These are phyloP conservation scores for Apotomis betuletana DNA, from an alignment of 2,888 invertebrate genomes.

Conservation along the genomic window DNA sequence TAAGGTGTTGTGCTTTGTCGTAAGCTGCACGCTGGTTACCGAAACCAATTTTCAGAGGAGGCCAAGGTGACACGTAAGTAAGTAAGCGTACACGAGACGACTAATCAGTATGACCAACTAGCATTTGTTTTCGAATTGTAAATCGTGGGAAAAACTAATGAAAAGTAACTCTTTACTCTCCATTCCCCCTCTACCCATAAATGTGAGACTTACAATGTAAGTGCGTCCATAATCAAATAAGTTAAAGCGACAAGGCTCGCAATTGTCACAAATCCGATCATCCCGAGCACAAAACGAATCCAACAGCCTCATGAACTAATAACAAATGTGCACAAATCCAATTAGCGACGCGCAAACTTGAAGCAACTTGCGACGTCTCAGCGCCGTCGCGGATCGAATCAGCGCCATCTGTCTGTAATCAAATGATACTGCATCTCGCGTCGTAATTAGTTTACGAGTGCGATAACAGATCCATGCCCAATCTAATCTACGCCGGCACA, in stretches of 20 bases:
- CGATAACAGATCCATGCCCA: conserved; percentile 48
- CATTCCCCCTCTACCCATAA: neutral
- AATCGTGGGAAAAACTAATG: too few relatives aligned
- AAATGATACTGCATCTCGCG: conserved; percentile 74
- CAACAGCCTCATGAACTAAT: conserved; percentile 48
- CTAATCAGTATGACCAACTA: too few relatives aligned
- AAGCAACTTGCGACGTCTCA: conserved; percentile 57
- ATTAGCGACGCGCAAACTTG: conserved; percentile 73
- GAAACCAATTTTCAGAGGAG: too few relatives aligned
- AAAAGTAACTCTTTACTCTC: too few relatives aligned
- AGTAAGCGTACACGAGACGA: too few relatives aligned
- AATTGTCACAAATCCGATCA: conserved; percentile 44
- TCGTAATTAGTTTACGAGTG: conserved; percentile 71
- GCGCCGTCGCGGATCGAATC: conserved; percentile 68
- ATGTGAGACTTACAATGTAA: neutral
- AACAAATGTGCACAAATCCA: conserved; percentile 75
- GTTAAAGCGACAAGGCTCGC: conserved; percentile 15
- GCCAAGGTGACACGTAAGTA: too few relatives aligned
- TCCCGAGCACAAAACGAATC: conserved; percentile 59
- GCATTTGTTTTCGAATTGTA: too few relatives aligned
- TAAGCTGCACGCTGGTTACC: too few relatives aligned
- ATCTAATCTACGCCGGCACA: conserved; percentile 30
- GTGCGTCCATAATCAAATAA: conserved; percentile 6
- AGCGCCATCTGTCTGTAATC: conserved; percentile 77
- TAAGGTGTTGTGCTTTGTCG: too few relatives aligned